phyloP scores from a whole-genome alignment of 2,797 vertebrate species.

The Mionectes olivaceus region DNA sequence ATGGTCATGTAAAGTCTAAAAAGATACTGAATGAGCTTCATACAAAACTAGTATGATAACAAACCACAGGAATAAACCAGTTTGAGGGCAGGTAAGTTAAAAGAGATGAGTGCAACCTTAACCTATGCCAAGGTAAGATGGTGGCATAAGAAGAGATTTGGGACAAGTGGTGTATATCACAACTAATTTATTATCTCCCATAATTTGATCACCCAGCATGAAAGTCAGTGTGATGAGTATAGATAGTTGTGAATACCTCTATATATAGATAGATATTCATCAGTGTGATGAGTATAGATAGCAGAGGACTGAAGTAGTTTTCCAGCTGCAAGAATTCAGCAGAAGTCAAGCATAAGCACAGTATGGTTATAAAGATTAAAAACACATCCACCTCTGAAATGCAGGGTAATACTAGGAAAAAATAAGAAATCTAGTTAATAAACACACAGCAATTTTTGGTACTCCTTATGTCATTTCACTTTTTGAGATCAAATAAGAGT shows the following conservation, averaged over 20 bases:
- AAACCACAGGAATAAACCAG: not conserved
- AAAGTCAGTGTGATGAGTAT: not conserved
- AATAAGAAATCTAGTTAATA: not conserved
- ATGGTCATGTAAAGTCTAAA: not conserved
- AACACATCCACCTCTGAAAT: not conserved
- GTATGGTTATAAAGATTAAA: too few species aligned
- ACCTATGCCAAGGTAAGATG: not conserved
- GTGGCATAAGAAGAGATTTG: not conserved
- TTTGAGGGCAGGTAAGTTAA: not conserved
- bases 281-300: not conserved
- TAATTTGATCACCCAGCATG: not conserved
- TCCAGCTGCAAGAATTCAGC: too few species aligned
- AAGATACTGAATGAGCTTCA: not conserved
- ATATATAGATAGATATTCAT: too few species aligned
- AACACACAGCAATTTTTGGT: not conserved
- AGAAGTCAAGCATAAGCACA: too few species aligned
- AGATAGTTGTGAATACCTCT: not conserved
- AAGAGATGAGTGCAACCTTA: not conserved
- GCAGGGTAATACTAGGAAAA: not conserved
- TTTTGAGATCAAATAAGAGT: not conserved
- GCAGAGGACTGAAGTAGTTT: not conserved
- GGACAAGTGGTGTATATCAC: not conserved
- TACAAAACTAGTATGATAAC: rapidly evolving
- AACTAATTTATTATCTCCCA: not conserved
- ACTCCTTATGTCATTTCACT: not conserved